phyloP scores from a whole-genome alignment of 2,113 vertebrate species.

The Psammodynastes pulverulentus region DNA sequence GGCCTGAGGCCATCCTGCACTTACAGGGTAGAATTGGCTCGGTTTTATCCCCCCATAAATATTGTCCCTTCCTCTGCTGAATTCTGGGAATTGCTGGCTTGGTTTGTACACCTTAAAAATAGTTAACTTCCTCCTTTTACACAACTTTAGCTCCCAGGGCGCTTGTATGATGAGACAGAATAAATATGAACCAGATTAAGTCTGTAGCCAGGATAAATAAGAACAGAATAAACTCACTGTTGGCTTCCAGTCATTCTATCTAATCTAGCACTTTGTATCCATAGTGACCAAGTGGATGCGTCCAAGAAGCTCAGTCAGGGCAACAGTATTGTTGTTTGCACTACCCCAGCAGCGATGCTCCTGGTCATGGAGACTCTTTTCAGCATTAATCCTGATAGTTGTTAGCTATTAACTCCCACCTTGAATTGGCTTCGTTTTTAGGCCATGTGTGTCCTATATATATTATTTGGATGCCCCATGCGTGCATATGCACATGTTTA shows the following conservation, averaged over 20 bases:
- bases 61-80: background rate
- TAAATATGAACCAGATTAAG: background rate
- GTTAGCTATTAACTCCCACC: background rate
- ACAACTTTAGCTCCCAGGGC: background rate
- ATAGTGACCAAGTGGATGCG: background rate
- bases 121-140: background rate
- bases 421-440: background rate
- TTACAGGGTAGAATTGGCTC: background rate
- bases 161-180: background rate
- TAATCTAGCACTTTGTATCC: background rate
- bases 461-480: background rate
- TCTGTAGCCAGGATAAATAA: background rate
- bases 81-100: background rate
- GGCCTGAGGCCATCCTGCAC: background rate
- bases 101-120: background rate
- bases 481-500: background rate
- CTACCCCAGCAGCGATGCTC: background rate
- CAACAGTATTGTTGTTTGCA: background rate
- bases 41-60: background rate
- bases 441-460: background rate
- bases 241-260: background rate
- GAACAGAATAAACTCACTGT: background rate
- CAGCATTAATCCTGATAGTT: background rate
- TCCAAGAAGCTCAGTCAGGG: background rate
- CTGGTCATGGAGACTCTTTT: background rate